These are phyloP conservation scores for Atrichornis clamosus DNA, from an alignment of 2,113 vertebrate genomes.

Conservation along the genomic window DNA sequence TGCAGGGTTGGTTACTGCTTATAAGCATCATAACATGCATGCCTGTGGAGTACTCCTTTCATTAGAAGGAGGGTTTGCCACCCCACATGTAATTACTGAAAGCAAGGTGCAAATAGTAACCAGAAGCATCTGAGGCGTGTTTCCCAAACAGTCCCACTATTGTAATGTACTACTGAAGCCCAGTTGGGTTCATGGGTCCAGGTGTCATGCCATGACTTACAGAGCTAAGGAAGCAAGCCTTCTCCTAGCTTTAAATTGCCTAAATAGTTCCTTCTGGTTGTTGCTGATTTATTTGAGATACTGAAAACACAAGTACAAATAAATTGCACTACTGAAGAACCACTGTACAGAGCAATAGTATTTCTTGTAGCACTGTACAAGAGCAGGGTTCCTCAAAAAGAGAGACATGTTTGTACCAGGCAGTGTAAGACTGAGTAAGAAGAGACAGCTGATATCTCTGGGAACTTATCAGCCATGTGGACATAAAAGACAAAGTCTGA, in stretches of 20 bases:
- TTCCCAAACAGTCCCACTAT: background rate
- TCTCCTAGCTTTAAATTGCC: background rate
- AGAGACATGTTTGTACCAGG: background rate
- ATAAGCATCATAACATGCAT: background rate
- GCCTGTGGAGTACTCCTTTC: background rate
- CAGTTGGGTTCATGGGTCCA: background rate
- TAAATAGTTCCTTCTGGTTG: background rate
- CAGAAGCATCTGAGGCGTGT: background rate
- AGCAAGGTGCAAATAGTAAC: background rate
- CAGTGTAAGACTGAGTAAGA: background rate
- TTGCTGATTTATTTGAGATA: background rate
- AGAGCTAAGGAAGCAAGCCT: background rate
- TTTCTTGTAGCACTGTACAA: background rate
- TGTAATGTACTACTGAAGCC: background rate
- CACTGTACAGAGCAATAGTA: background rate
- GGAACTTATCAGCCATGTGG: rapidly evolving
- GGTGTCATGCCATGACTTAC: background rate
- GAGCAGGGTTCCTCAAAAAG: background rate
- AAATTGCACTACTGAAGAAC: background rate
- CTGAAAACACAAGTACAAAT: background rate
- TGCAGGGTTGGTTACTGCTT: background rate
- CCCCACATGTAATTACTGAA: background rate
- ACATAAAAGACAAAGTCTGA: background rate
- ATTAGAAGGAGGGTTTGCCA: background rate
- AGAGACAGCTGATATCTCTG: background rate